A percentile compares a stretch with the other conserved stretches of the same genome.
Conservation (phyloP, 2,113 vertebrate genomes). For the Centropristis striata region DNA sequence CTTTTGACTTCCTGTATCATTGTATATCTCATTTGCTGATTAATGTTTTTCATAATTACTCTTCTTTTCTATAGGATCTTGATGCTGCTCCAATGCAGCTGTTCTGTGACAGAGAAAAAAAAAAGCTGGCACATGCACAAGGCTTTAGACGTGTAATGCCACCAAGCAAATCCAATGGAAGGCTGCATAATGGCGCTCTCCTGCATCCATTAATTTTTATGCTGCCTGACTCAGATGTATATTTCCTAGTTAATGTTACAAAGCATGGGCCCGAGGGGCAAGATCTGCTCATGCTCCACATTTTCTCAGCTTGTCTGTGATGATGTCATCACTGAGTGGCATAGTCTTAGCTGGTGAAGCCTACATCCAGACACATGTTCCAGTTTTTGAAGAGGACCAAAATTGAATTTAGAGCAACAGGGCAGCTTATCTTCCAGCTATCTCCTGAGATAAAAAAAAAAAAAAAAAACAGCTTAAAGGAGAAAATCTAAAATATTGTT, state of each 20-base stretch:
- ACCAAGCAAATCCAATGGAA: slow-evolving; percentile 24
- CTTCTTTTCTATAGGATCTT: neutral
- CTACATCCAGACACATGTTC: slow-evolving; percentile 6
- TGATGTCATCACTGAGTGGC: slow-evolving; percentile 11
- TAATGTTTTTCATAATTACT: neutral
- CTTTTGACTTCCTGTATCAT: neutral
- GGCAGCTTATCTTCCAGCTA: neutral
- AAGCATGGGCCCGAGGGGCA: slow-evolving; percentile 12
- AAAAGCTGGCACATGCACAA: slow-evolving; percentile 1
- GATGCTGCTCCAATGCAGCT: neutral
- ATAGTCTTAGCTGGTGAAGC: slow-evolving; percentile 5
- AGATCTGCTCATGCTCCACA: slow-evolving; percentile 15
- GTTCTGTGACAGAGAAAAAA: neutral
- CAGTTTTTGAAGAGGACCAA: slow-evolving; percentile 13
- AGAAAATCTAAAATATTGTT: neutral
- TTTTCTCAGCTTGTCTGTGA: slow-evolving; percentile 20
- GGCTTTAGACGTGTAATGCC: slow-evolving; percentile 34
- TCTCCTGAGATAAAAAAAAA: neutral
- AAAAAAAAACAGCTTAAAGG: neutral
- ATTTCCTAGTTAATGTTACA: slow-evolving; percentile 42
- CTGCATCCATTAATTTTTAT: slow-evolving; percentile 43
- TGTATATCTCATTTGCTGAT: neutral
- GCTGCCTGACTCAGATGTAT: slow-evolving; percentile 52
- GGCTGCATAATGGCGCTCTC: slow-evolving; percentile 22
- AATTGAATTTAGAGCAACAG: neutral